Percentiles rank a stretch among this genome's conserved stretches.
Conservation (phyloP, 2,113 vertebrate genomes). For the Plotosus lineatus region DNA sequence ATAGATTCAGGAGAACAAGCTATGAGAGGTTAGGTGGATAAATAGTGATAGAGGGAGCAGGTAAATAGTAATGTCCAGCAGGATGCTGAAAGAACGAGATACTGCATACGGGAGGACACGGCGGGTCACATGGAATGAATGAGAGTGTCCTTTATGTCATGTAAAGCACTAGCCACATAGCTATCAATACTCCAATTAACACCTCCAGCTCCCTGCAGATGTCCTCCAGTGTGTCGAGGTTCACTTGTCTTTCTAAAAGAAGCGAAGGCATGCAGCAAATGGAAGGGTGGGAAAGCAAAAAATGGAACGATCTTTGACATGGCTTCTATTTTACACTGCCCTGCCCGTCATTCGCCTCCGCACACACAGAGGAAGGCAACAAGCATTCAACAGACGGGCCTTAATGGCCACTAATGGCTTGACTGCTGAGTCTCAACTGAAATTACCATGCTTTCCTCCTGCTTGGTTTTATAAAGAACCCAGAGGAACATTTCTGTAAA, state of each 20-base stretch:
- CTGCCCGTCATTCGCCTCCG: conserved; percentile 16
- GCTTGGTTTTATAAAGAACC: conserved; percentile 9
- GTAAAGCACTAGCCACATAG: conserved; percentile 27
- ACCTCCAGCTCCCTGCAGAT: conserved; percentile 45
- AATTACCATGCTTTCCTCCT: conserved; percentile 33
- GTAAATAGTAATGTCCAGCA: conserved; percentile 2
- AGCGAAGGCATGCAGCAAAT: conserved; percentile 5
- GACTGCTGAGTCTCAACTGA: conserved; percentile 6
- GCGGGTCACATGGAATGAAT: conserved; percentile 29
- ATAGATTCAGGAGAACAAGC: conserved; percentile 9
- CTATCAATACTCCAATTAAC: conserved; percentile 51
- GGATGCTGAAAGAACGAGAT: conserved; percentile 3
- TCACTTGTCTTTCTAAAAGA: conserved; percentile 38
- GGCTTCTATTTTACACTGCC: conserved; percentile 27
- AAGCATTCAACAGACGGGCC: conserved; percentile 25
- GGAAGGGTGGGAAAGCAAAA: not conserved
- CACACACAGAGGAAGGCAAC: conserved; percentile 8
- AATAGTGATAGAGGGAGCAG: not conserved
- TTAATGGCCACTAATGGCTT: conserved; percentile 50
- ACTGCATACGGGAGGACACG: not conserved
- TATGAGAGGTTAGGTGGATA: not conserved
- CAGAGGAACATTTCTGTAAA: not conserved
- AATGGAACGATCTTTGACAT: conserved; percentile 31
- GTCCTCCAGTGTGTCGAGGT: conserved; percentile 40
- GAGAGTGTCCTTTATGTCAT: conserved; percentile 29